Evolutionary conservation across 2,797 vertebrate genomes (phyloP).

Genomic region (Enteromius unitaeniatus): DNA sequence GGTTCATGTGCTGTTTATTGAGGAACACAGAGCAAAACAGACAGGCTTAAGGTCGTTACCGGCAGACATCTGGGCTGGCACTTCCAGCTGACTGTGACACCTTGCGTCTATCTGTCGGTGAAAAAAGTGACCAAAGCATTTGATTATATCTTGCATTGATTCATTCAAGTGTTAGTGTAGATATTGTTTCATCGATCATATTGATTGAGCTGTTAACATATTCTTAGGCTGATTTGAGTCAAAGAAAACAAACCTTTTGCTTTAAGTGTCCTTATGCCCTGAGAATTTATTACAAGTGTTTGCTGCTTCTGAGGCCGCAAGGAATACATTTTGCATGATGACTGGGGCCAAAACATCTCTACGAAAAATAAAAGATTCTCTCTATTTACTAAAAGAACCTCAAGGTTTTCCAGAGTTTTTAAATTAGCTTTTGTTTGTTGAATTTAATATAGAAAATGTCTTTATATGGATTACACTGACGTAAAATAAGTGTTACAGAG

Average conservation of each 20-base stretch:
- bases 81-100: no score
- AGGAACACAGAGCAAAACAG: no score
- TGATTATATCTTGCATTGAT: not conserved
- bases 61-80: no score
- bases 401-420: not conserved
- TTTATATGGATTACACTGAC: not conserved
- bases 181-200: not conserved
- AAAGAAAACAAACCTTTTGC: not conserved
- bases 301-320: not conserved
- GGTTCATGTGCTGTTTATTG: no score
- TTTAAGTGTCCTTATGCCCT: not conserved
- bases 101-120: not conserved
- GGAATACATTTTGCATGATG: not conserved
- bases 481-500: not conserved
- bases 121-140: not conserved
- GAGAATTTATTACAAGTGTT: not conserved
- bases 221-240: not conserved
- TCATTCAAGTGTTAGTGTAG: not conserved
- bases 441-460: not conserved
- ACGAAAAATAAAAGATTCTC: not conserved
- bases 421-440: not conserved
- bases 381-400: not conserved
- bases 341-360: no score
- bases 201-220: conserved; percentile 8
- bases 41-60: no score